A percentile compares a stretch with the other conserved stretches of the same genome.
phyloP scores from a whole-genome alignment of 2,888 invertebrate genomes.

The Galerucella pusilla region DNA sequence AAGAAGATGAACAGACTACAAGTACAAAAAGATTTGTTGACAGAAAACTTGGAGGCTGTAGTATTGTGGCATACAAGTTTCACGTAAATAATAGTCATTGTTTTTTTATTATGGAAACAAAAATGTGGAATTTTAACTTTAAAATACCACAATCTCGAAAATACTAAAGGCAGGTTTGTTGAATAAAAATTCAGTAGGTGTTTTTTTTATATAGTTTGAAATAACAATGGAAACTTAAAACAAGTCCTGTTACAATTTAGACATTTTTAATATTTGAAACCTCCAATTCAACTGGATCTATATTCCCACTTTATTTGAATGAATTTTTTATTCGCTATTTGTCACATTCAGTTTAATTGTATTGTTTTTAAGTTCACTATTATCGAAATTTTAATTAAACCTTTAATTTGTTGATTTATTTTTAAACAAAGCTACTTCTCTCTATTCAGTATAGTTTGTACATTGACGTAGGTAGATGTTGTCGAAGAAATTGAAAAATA shows the following conservation, averaged over 20 bases:
- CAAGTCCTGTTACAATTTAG: not conserved
- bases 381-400: conserved; percentile 5
- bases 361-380: not conserved
- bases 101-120: not conserved
- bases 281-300: not conserved
- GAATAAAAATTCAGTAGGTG: too few relatives aligned
- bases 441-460: not conserved
- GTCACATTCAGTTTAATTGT: not conserved
- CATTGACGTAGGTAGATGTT: not conserved
- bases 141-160: too few relatives aligned
- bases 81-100: not conserved
- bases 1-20: conserved; percentile 1
- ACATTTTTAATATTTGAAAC: not conserved
- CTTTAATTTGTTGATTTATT: conserved; percentile 3
- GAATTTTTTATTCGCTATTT: not conserved
- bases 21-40: conserved; percentile 17
- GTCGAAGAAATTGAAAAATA: too few relatives aligned
- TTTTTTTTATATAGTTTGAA: too few relatives aligned
- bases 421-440: not conserved
- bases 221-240: not conserved
- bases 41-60: conserved; percentile 7
- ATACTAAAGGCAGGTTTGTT: too few relatives aligned
- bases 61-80: not conserved
- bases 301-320: not conserved
- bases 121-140: too few relatives aligned